Base-by-base conservation (phyloP, 2,797 vertebrate species). In the Eulemur rubriventer region DNA sequence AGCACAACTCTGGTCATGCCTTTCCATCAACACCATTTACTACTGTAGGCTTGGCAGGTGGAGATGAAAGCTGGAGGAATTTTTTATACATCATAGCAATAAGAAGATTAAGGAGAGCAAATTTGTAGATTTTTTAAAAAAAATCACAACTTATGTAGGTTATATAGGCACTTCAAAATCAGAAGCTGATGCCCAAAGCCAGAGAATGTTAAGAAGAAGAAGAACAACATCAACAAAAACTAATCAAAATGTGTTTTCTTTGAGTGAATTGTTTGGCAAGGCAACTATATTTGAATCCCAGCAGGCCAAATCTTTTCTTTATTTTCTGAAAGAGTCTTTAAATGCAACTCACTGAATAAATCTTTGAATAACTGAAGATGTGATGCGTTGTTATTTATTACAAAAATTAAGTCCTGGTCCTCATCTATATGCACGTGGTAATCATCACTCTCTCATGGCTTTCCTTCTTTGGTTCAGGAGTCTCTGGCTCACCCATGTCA, bases 91-190 rank as follows among this genome's bases (percentile, higher is more conserved):
- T 69, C 22, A 11, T 46, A 48, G 79, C 38, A 72, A 89, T 12
- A 12, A 55, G 90, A 88, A 69, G 76, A 92, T 93, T 35, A 94
- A 95, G 57, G 69, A 96, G 79, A 76, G 20, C 59, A 69, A 61
- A 70, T 93, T 20, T 35, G n/a, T 35, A 50, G 35, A 50, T 92
- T 72, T 95, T 67, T 14, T 41, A 14, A 73, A 91, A 79, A 79
- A 73, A 41, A 38, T 46, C 52, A 84, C 14, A 76, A 63, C 4
- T 86, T 38, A 82, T 6, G 1, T 87, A 90, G 55, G 7, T 76
- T 61, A 73, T 1, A 35, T 10, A 28, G 35, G 4, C 30, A 63
- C 92, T 96, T 96, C 55, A 81, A 86, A 96, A 85, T 33, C 22
- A 28, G 61, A 70, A 81, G 69, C n/a, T 43, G 83, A 73, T 86